These are phyloP conservation scores for Eupithecia inturbata DNA, from an alignment of 2,888 invertebrate genomes.

Conservation along the genomic window DNA sequence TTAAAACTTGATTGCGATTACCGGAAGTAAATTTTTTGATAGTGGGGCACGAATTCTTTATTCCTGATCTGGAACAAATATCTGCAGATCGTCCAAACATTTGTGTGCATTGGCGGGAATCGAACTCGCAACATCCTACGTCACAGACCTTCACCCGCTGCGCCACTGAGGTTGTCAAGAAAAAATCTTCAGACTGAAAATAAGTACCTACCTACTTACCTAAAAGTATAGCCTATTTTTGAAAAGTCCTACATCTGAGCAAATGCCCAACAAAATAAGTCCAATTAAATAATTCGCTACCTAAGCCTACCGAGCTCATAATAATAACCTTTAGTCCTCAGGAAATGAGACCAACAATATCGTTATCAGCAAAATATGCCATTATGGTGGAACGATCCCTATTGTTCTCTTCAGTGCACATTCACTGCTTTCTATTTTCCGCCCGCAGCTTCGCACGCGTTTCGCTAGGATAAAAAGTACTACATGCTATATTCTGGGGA, in stretches of 20 bases:
- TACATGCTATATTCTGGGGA: too few relatives aligned
- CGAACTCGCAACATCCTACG: not conserved
- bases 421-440: not conserved
- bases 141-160: not conserved
- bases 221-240: not conserved
- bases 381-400: constrained; percentile 10
- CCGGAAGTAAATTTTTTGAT: not conserved
- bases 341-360: constrained; percentile 44
- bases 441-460: too few relatives aligned
- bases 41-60: not conserved
- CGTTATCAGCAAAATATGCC: constrained; percentile 40
- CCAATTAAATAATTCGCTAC: not conserved
- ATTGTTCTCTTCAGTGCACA: not conserved
- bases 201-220: not conserved
- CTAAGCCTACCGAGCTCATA: not conserved
- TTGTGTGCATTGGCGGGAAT: too few relatives aligned
- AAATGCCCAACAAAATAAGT: not conserved
- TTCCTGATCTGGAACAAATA: not conserved
- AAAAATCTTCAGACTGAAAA: not conserved
- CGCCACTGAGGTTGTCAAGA: not conserved
- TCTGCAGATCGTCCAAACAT: not conserved
- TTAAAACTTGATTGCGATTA: not conserved
- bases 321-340: constrained; percentile 17
- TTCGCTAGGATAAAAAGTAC: too few relatives aligned
- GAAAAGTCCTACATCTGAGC: not conserved